Evolutionary conservation across 2,888 invertebrate species (phyloP).

Genomic region (Xiphydria camelus): DNA sequence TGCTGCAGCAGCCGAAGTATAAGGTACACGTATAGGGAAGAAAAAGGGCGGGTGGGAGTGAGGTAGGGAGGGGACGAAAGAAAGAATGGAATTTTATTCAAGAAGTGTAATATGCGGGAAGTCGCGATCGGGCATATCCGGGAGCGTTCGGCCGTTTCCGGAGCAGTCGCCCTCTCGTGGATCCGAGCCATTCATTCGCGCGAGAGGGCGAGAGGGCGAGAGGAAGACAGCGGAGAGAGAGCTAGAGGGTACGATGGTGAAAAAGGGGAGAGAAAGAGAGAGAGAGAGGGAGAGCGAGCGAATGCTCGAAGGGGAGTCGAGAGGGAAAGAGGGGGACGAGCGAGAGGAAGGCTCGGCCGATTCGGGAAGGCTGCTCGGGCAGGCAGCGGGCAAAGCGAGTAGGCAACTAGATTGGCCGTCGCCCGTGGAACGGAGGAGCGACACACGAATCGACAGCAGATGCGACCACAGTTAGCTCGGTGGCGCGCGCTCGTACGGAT

Average conservation of each 20-base stretch:
- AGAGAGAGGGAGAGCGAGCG: constrained; percentile 6
- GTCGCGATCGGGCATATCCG: constrained; percentile 35
- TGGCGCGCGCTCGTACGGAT: constrained; percentile 32
- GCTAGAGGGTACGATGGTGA: neutral
- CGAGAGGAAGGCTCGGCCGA: too few relatives aligned
- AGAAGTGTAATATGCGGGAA: constrained; percentile 42
- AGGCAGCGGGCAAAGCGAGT: neutral
- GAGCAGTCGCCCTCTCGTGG: constrained; percentile 11
- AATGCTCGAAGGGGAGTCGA: neutral
- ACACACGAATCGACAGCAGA: constrained; percentile 28
- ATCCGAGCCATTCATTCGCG: constrained; percentile 42
- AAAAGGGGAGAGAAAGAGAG: constrained; percentile 8
- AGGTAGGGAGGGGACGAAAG: constrained; percentile 12
- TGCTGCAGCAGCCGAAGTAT: too few relatives aligned
- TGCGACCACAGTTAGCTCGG: constrained; percentile 37
- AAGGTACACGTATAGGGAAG: too few relatives aligned
- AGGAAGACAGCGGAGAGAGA: constrained; percentile 1
- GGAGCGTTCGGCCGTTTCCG: constrained; percentile 33
- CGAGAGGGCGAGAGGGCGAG: constrained; percentile 12
- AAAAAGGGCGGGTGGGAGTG: neutral
- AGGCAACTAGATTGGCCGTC: neutral
- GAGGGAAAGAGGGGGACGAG: neutral
- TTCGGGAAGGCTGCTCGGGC: neutral
- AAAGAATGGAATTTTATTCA: constrained; percentile 45
- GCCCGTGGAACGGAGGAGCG: constrained; percentile 8